A percentile compares a stretch with the other conserved stretches of the same genome.
These are phyloP conservation scores for Lamellibrachia satsuma DNA, from an alignment of 2,888 invertebrate genomes.

Conservation along the genomic window DNA sequence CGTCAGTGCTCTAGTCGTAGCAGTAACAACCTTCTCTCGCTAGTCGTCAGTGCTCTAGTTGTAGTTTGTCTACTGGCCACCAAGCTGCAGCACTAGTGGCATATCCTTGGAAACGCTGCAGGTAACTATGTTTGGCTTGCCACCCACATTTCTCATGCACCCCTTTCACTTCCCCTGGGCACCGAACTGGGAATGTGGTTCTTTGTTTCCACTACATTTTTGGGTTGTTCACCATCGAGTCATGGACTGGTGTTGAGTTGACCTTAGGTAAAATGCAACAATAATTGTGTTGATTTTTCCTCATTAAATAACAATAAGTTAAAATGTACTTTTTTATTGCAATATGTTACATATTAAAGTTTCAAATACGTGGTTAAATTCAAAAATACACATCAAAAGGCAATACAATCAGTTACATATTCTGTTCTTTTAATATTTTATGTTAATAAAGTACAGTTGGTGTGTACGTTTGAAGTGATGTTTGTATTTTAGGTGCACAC, in stretches of 20 bases:
- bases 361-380: neutral
- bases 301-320: too few relatives aligned
- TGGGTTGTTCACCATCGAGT: neutral
- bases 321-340: neutral
- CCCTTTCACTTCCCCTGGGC: neutral
- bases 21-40: neutral
- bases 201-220: neutral
- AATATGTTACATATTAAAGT: neutral
- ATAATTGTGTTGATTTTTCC: neutral
- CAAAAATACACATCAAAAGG: neutral
- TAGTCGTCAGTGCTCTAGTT: neutral
- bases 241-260: neutral
- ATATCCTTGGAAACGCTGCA: conserved; percentile 17
- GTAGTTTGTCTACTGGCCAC: conserved; percentile 3
- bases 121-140: neutral
- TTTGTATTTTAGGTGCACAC: conserved; percentile 10
- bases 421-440: neutral
- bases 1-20: neutral
- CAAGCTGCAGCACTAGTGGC: conserved; percentile 1
- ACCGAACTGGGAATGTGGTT: neutral
- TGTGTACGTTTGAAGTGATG: neutral
- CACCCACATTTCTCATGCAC: neutral
- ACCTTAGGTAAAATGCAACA: neutral
- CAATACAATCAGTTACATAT: neutral
- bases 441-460: neutral